Base-by-base conservation (phyloP, 2,888 invertebrate genomes). In the Agrotis exclamationis region DNA sequence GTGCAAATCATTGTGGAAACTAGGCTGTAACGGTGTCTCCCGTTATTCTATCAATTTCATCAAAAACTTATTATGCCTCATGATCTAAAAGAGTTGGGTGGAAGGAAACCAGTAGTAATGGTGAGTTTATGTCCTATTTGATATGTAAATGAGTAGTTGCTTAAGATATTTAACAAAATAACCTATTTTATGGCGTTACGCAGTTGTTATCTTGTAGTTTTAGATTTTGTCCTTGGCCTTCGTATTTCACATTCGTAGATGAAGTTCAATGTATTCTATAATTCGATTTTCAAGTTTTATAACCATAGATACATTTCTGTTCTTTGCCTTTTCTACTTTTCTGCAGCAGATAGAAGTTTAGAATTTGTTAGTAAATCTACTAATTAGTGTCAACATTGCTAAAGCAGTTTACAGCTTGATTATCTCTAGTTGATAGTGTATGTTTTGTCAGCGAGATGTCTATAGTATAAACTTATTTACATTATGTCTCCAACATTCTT, bases 61-160 rank as follows among this genome's bases (percentile, higher is more conserved):
- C 63, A 86, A 90, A 89, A 92, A 86, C 76, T 79, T 92, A 94
- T 79, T 90, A 96, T 96, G 96, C 96, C 96, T 94, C 96, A 96
- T 93, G 96, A 96, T 93, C 86, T 95, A 77, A 96, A 95, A 81
- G 94, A 94, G 65, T 85, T 94, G 88, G 94, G 93, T 82, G 94
- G 92, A 87, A 93, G 95, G 92, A 96, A 96, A 92, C 93, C 95
- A 82, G 84, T 79, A 53, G 65, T 95, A 74, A 93, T 96, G 95
- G 95, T 96, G 82, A 90, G 94, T 88, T 18, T 20, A 51, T 48
- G 28, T 33, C 16, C n/a, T 57, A 14, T 20, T 24, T 50, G 48
- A 9, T 72, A 3, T 22, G 2, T 47, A 47, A 51, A 58, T 54
- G 11, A 39, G 1, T 45, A 28, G 14, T 11, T 58, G 20, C 16